Base-by-base conservation (phyloP, 2,888 invertebrate species). In the Rhingia rostrata region DNA sequence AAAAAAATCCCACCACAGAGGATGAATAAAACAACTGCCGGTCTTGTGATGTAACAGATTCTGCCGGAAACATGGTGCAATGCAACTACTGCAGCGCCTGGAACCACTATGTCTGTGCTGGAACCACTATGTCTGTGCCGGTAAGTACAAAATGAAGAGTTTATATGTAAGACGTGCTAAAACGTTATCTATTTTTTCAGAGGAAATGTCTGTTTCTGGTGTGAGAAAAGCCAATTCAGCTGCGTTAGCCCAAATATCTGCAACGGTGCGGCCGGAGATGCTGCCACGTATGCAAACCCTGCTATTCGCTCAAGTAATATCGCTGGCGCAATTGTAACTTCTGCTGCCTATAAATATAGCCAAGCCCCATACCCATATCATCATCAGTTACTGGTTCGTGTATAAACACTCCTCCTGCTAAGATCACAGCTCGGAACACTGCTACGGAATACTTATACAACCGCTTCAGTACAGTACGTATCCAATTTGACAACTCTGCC, bases 51-150 rank as follows among this genome's bases (percentile, higher is more conserved):
- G 5, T 43, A 33, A 33, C 54, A 7, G 43, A 54, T 9, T 35
- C 33, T 2, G 45, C 56, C 14, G 39, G 41, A 6, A 22, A 43
- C 10, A 66, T 53, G 66, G 66, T 66, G 1, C 66, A 66, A 53
- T 66, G 53, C 7, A 41, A 53, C 53, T 39, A 30, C 4, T 53
- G 32, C 9, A 33, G 32, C 5, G 53, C 7, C 9, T 66, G 66
- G 54, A 54, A 54, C 45, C 45, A 67, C 41, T 54, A 45, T 14
- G 1, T 9, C 4, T 54, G 45, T 54, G 45, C 54, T 3, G 45
- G 54, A 7, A 43, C 33, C 14, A 6, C 33, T 54, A 33, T 14
- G 47, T 9, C 4, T 54, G 45, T 54, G 45, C 54, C 5, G 45
- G 54, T 54, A 33, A 9, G 47, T 63, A 7, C 47, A 37, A 12